Percentiles rank a stretch among this genome's conserved stretches.
Evolutionary conservation across 2,888 invertebrate species (phyloP).

Genomic region (Chironomus tentans): DNA sequence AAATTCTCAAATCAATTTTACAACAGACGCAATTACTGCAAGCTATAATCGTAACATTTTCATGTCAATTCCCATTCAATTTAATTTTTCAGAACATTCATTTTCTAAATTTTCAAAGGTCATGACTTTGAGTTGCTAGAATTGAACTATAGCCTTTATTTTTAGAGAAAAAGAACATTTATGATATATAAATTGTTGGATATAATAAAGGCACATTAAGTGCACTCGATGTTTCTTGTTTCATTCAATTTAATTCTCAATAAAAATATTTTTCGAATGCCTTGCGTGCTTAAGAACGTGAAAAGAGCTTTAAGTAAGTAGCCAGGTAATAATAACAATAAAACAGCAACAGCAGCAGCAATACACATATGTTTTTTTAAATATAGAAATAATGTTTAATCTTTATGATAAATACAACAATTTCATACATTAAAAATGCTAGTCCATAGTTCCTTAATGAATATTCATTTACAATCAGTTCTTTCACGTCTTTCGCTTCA

Average conservation of each 20-base stretch:
- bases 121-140: too few species aligned
- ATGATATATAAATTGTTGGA: too few species aligned
- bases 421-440: constrained; percentile 17
- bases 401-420: background rate
- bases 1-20: too few species aligned
- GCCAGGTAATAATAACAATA: too few species aligned
- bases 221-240: background rate
- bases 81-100: background rate
- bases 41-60: background rate
- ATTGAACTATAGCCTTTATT: too few species aligned
- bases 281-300: constrained; percentile 10
- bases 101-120: too few species aligned
- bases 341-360: background rate
- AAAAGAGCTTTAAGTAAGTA: background rate
- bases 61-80: background rate
- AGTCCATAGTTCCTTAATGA: constrained; percentile 24
- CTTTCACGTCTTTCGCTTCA: background rate
- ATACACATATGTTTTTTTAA: background rate
- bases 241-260: too few species aligned
- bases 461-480: constrained; percentile 13
- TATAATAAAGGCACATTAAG: background rate
- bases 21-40: too few species aligned
- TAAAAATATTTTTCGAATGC: background rate
- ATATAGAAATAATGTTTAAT: background rate
- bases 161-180: too few species aligned